Percentiles rank a stretch among this genome's conserved stretches.
These are phyloP conservation scores for Heliothis virescens DNA, from an alignment of 1,140 invertebrate species.

Conservation along the genomic window DNA sequence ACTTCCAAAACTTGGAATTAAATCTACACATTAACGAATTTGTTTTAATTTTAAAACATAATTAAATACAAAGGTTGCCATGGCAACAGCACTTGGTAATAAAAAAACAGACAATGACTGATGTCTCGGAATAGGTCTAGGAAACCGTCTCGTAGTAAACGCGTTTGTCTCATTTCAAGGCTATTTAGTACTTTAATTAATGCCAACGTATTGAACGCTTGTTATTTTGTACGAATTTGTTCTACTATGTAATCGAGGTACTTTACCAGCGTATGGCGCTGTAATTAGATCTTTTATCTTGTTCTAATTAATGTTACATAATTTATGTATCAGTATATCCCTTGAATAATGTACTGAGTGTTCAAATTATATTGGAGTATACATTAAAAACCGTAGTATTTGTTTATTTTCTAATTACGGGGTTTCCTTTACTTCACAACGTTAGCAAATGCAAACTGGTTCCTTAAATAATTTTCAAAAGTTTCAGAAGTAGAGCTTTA, in stretches of 20 bases:
- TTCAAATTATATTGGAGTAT: too few relatives aligned
- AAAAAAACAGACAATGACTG: constrained; percentile 23
- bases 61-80: background rate
- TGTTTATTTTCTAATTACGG: too few relatives aligned
- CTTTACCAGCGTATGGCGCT: background rate
- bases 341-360: too few relatives aligned
- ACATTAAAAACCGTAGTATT: too few relatives aligned
- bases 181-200: constrained; percentile 17
- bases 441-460: too few relatives aligned
- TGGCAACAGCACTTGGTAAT: background rate
- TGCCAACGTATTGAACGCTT: background rate
- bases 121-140: constrained; percentile 1
- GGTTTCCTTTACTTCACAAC: too few relatives aligned
- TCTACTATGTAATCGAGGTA: background rate
- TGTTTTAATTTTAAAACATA: background rate
- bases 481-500: too few relatives aligned
- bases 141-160: constrained; percentile 1
- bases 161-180: constrained; percentile 23
- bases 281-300: constrained; percentile 24
- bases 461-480: too few relatives aligned
- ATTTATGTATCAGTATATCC: background rate
- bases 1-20: too few relatives aligned
- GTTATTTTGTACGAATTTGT: background rate
- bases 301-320: constrained; percentile 7
- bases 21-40: background rate